These are phyloP conservation scores for Thamnophis sirtalis DNA, from an alignment of 2,113 vertebrate genomes.

Conservation along the genomic window DNA sequence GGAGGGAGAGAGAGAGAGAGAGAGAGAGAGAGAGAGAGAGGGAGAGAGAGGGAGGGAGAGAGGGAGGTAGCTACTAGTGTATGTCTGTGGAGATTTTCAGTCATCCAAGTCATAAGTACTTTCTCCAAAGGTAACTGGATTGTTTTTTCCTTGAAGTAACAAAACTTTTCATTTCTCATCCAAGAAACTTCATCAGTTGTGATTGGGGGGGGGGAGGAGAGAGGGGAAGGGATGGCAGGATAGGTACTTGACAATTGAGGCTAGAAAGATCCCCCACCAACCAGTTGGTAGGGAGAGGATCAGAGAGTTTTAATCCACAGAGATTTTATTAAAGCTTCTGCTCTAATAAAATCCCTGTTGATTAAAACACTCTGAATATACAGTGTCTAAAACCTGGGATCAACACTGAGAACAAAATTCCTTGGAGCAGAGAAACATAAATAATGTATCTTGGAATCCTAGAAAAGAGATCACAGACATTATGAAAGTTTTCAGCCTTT, in stretches of 20 bases:
- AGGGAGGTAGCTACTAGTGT: not conserved
- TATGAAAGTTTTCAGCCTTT: not conserved
- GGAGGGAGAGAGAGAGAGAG: not conserved
- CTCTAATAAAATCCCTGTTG: not conserved
- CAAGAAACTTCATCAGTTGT: not conserved
- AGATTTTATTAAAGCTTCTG: not conserved
- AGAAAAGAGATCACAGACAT: not conserved
- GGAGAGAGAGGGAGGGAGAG: not conserved
- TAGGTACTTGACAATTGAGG: not conserved
- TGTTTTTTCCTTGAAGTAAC: not conserved
- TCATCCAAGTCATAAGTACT: not conserved
- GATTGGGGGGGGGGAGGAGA: not conserved
- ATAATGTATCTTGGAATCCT: not conserved
- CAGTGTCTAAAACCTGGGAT: not conserved
- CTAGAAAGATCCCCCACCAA: not conserved
- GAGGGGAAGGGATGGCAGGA: not conserved
- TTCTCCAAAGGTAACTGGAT: not conserved
- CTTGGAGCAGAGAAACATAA: not conserved
- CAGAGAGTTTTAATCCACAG: not conserved
- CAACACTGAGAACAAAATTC: not conserved
- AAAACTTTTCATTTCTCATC: not conserved
- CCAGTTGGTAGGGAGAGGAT: not conserved
- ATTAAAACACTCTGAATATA: not conserved
- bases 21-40: not conserved
- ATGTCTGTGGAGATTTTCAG: not conserved